Evolutionary conservation across 2,113 vertebrate species (phyloP).

Genomic region (Tyto alba): DNA sequence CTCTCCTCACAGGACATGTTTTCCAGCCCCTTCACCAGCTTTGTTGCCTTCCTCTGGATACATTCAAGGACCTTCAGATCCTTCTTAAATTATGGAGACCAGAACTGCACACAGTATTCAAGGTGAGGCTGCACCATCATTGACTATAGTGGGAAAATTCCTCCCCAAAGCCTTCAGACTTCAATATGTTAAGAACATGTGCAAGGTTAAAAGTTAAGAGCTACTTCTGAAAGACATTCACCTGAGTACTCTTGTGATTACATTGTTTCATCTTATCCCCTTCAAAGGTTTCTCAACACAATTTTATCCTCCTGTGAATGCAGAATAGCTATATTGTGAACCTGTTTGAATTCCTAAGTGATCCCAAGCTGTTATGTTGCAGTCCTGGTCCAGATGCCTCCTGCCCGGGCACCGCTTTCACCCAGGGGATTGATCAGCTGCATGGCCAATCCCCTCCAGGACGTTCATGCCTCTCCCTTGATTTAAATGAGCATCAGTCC

Average conservation of each 20-base stretch:
- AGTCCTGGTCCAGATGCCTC: neutral
- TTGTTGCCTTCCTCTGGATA: neutral
- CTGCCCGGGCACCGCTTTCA: neutral
- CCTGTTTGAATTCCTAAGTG: neutral
- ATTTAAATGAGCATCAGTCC: neutral
- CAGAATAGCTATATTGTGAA: neutral
- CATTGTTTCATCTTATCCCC: neutral
- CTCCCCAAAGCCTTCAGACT: neutral
- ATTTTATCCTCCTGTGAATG: neutral
- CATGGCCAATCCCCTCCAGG: accelerated
- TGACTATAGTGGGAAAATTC: neutral
- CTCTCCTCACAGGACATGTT: too few relatives aligned
- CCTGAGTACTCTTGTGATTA: neutral
- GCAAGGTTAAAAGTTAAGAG: neutral
- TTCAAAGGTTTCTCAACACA: neutral
- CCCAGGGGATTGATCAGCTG: neutral
- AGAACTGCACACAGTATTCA: neutral
- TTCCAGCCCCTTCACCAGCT: neutral
- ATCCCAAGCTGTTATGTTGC: neutral
- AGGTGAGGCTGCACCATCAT: neutral
- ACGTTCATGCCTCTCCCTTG: neutral
- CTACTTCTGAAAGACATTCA: neutral
- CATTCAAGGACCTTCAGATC: neutral
- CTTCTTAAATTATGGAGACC: neutral
- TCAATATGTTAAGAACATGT: neutral